Percentiles rank a stretch among this genome's conserved stretches.
Evolutionary conservation across 2,113 vertebrate genomes (phyloP).

Genomic region (Dicerorhinus sumatrensis): DNA sequence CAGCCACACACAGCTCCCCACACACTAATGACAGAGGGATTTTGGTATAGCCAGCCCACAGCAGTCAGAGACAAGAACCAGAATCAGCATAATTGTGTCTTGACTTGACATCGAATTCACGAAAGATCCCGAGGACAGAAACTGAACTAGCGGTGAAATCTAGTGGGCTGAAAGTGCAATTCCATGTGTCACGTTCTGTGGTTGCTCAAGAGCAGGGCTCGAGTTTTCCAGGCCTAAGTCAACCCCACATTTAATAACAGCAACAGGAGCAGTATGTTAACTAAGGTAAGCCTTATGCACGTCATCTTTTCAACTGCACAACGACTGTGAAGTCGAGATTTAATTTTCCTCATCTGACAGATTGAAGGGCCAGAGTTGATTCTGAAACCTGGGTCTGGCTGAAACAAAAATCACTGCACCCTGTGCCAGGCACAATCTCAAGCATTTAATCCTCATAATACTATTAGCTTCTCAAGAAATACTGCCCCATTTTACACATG

Average conservation of each 20-base stretch:
- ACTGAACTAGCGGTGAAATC: not conserved
- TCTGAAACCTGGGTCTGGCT: not conserved
- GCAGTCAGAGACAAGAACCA: not conserved
- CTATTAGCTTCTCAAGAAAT: not conserved
- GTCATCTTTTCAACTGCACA: not conserved
- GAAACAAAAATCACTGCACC: not conserved
- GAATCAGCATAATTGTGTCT: not conserved
- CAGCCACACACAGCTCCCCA: not conserved
- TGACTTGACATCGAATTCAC: not conserved
- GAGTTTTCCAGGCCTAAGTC: too few species aligned
- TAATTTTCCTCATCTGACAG: not conserved
- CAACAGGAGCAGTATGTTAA: not conserved
- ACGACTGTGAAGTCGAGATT: not conserved
- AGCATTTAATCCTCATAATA: not conserved
- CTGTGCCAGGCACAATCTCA: not conserved
- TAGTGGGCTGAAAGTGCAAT: not conserved
- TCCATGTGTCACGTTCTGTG: not conserved
- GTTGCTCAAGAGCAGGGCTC: too few species aligned
- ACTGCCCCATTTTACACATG: not conserved
- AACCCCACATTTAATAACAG: not conserved
- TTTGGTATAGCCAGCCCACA: not conserved
- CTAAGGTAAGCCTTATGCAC: not conserved
- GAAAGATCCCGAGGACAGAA: not conserved
- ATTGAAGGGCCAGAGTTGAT: not conserved
- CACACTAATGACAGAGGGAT: not conserved